phyloP scores from a whole-genome alignment of 1,140 invertebrate species.

The Drosophila pectinifera region DNA sequence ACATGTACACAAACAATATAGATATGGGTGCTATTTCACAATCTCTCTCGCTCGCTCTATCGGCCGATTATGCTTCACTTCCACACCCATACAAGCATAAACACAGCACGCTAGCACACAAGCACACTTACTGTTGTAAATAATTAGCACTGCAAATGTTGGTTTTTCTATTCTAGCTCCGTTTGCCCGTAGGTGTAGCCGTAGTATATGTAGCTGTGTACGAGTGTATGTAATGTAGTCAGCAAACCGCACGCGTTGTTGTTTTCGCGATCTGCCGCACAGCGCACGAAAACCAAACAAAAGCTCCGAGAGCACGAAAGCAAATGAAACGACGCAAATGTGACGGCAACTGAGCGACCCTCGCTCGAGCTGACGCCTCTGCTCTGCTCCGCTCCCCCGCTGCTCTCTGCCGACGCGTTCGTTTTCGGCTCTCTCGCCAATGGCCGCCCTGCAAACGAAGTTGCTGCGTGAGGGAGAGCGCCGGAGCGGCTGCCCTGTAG shows the following conservation, averaged over 20 bases:
- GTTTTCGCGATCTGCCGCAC: conserved; percentile 72
- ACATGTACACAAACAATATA: conserved; percentile 38
- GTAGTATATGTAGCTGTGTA: conserved; percentile 30
- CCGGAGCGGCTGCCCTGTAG: not conserved
- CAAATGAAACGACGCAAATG: conserved; percentile 78
- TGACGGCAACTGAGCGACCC: conserved; percentile 64
- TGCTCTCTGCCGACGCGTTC: conserved; percentile 55
- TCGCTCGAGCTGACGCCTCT: conserved; percentile 45
- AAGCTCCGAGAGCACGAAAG: conserved; percentile 76
- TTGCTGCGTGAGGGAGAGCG: conserved; percentile 47
- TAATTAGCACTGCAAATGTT: conserved; percentile 61
- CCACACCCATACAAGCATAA: conserved; percentile 11
- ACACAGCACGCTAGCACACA: not conserved
- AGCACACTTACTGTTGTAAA: conserved; percentile 56
- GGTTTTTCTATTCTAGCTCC: conserved; percentile 55
- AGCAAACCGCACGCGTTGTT: conserved; percentile 71
- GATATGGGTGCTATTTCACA: conserved; percentile 68
- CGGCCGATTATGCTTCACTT: conserved; percentile 36
- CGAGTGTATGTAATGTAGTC: conserved; percentile 52
- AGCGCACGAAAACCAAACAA: conserved; percentile 78
- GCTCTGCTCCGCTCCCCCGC: conserved; percentile 53
- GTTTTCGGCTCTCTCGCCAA: conserved; percentile 62
- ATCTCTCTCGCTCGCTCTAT: conserved; percentile 25
- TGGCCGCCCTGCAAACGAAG: conserved; percentile 65
- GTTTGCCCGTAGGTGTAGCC: conserved; percentile 33